Evolutionary conservation across 2,888 invertebrate genomes (phyloP), one percentile per base, ranked within the genome.

Genomic region (Heteromurus nitidus): DNA sequence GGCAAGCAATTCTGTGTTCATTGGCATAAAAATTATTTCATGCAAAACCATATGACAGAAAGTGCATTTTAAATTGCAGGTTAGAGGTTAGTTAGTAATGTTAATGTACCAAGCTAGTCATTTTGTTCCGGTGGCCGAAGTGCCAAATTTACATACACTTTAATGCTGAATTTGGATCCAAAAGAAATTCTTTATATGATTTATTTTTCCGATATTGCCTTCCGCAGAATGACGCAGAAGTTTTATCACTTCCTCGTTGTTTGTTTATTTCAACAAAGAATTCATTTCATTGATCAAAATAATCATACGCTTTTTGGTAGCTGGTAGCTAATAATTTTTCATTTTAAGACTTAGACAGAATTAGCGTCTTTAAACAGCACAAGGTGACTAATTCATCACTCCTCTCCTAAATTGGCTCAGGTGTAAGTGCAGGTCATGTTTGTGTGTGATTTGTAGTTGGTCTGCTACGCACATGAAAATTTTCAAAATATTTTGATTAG

Each of bases 121-220:
- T 5, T n/a, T 76, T 76, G 3, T 76, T 76, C 76, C 76, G 76
- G 76, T 69, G 44, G n/a, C 68, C 28, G 11, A 44, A 26, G 42
- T 67, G 67, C 22, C 67, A 75, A 75, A 67, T 13, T 24, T 64
- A 16, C 11, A 42, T 20, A 42, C 42, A 20, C n/a, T 22, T n/a
- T 9, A 31, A 13, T 50, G 50, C n/a, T 18, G 18, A 50, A 55
- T 11, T n/a, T 47, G 47, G 11, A 60, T 30, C 55, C 55, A 31
- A 60, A 9, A 22, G n/a, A 28, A 60, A 60, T 30, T 30, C n/a
- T 50, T 47, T 20, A n/a, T n/a, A n/a, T n/a, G n/a, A n/a, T n/a
- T n/a, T n/a, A n/a, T n/a, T n/a, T n/a, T n/a, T n/a, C n/a, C n/a
- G n/a, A n/a, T n/a, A n/a, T n/a, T n/a, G n/a, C n/a, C n/a, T n/a